Evolutionary conservation across 2,888 invertebrate genomes (phyloP).

Genomic region (Malachius bipustulatus): DNA sequence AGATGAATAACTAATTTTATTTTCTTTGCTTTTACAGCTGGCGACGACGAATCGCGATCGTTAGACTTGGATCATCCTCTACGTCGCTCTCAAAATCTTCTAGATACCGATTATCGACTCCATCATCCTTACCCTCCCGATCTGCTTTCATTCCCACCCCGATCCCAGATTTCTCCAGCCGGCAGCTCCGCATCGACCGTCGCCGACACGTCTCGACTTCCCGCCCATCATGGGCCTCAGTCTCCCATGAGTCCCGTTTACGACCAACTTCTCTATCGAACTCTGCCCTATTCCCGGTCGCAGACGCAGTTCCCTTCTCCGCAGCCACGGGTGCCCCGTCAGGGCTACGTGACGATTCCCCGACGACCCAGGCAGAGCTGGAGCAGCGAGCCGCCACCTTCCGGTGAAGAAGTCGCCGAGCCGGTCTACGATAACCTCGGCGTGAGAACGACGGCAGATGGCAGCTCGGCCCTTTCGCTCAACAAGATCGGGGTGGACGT

Average conservation of each 20-base stretch:
- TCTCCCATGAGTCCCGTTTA: slow-evolving; percentile 52
- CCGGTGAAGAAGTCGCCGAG: slow-evolving; percentile 41
- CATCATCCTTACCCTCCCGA: slow-evolving; percentile 67
- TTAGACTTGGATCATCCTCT: slow-evolving; percentile 51
- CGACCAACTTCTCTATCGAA: slow-evolving; percentile 58
- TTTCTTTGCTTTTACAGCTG: slow-evolving; percentile 28
- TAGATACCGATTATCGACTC: slow-evolving; percentile 43
- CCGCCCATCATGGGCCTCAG: slow-evolving; percentile 32
- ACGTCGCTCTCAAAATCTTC: slow-evolving; percentile 41
- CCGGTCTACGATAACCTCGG: slow-evolving; percentile 82
- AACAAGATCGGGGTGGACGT: slow-evolving; percentile 53
- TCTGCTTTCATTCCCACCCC: slow-evolving; percentile 63
- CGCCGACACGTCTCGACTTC: slow-evolving; percentile 55
- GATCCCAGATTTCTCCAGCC: slow-evolving; percentile 59
- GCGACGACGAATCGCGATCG: slow-evolving; percentile 59
- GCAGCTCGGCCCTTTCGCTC: slow-evolving; percentile 67
- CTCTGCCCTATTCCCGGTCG: slow-evolving; percentile 65
- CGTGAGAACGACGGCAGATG: slow-evolving; percentile 71
- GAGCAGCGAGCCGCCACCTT: slow-evolving; percentile 54
- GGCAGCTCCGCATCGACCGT: slow-evolving; percentile 74
- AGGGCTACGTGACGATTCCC: slow-evolving; percentile 76
- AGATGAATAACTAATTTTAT: no score
- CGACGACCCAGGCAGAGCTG: slow-evolving; percentile 73
- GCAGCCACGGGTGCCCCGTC: slow-evolving; percentile 39
- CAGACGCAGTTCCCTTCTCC: slow-evolving; percentile 62